Evolutionary conservation across 2,888 invertebrate species (phyloP).

Genomic region (Ametastegia equiseti): DNA sequence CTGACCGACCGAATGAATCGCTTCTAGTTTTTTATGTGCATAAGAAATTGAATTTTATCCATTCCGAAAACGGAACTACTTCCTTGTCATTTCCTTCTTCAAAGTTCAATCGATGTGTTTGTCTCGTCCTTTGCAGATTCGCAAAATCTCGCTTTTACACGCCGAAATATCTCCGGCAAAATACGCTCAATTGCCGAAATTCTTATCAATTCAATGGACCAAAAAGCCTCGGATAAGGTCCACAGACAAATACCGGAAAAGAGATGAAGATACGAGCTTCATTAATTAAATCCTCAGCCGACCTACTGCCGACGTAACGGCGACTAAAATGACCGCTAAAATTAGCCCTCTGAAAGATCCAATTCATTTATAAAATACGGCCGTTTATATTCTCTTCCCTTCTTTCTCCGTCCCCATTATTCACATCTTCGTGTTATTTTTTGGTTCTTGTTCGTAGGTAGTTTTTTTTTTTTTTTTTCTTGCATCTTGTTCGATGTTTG

Average conservation of each 20-base stretch:
- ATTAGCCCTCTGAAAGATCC: constrained; percentile 15
- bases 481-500: neutral
- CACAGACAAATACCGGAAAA: neutral
- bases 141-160: too few relatives aligned
- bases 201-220: neutral
- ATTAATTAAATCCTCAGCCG: constrained; percentile 16
- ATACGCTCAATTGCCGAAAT: neutral
- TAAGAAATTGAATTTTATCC: neutral
- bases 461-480: neutral
- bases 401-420: neutral
- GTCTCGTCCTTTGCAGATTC: neutral
- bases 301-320: neutral
- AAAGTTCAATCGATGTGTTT: neutral
- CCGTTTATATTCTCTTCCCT: neutral
- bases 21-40: neutral
- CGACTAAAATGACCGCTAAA: neutral
- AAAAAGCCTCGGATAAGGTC: neutral
- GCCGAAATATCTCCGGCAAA: neutral
- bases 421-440: neutral
- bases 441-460: neutral
- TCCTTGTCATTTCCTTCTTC: neutral
- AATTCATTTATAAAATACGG: constrained; percentile 16
- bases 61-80: neutral
- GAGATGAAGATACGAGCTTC: neutral
- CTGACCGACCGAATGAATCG: neutral